These are phyloP conservation scores for Apamea crenata DNA, from an alignment of 2,888 invertebrate species.

Conservation along the genomic window DNA sequence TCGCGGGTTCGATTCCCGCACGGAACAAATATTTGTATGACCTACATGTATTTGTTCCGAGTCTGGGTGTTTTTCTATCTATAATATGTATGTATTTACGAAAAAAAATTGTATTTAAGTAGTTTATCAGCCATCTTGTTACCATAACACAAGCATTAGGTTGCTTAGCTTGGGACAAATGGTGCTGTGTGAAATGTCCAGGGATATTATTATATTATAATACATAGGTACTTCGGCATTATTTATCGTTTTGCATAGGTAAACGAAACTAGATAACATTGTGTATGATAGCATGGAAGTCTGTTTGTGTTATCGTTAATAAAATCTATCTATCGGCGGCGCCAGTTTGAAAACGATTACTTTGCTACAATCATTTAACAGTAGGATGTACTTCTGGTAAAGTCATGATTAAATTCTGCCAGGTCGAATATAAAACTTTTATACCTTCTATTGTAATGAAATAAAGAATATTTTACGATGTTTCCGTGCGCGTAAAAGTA, in stretches of 20 bases:
- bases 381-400: neutral
- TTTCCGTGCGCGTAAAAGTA: slow-evolving; percentile 54
- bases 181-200: too few species aligned
- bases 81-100: too few species aligned
- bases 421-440: slow-evolving; percentile 10
- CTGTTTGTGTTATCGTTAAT: slow-evolving; percentile 14
- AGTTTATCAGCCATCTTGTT: too few species aligned
- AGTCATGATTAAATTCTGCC: neutral
- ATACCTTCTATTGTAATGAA: slow-evolving; percentile 4
- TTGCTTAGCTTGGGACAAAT: too few species aligned
- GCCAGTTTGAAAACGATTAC: neutral
- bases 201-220: too few species aligned
- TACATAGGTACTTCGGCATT: neutral
- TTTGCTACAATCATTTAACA: neutral
- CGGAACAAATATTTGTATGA: too few species aligned
- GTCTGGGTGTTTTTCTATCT: too few species aligned
- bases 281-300: neutral
- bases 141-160: too few species aligned
- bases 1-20: too few species aligned
- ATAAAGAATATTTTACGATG: slow-evolving; percentile 22
- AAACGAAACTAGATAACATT: slow-evolving; percentile 7
- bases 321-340: slow-evolving; percentile 4
- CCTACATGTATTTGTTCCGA: too few species aligned
- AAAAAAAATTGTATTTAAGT: too few species aligned
- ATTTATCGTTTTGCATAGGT: neutral